A percentile compares a stretch with the other conserved stretches of the same genome.
phyloP scores from a whole-genome alignment of 2,113 vertebrate species.

The Athene cunicularia region DNA sequence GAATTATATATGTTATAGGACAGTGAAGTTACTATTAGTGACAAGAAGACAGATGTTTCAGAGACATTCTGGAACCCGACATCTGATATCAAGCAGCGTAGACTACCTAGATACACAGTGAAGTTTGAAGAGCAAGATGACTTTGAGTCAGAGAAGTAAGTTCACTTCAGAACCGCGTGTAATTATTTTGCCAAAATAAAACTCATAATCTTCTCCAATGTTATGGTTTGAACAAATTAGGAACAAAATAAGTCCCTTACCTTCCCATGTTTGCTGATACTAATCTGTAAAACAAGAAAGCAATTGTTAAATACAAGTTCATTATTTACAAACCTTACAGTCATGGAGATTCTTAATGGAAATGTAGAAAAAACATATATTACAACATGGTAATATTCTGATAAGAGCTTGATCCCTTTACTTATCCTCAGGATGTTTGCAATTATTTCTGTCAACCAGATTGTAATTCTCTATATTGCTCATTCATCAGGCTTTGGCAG shows the following conservation, averaged over 20 bases:
- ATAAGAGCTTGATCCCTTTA: background rate
- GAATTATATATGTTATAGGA: constrained; percentile 80
- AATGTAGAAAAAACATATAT: background rate
- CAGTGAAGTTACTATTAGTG: constrained; percentile 94
- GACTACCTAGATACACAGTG: constrained; percentile 90
- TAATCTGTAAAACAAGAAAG: background rate
- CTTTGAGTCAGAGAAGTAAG: constrained; percentile 92
- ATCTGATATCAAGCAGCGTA: constrained; percentile 86
- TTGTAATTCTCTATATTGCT: background rate
- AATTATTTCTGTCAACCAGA: background rate
- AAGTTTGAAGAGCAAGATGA: constrained; percentile 92
- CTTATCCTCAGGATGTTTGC: background rate
- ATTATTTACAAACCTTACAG: background rate
- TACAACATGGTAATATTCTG: background rate
- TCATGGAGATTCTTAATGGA: background rate
- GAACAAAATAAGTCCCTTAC: background rate
- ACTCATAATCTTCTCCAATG: background rate
- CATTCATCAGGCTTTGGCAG: constrained; percentile 90
- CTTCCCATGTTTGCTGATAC: background rate
- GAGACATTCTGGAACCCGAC: constrained; percentile 96
- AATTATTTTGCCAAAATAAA: background rate
- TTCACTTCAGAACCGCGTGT: background rate
- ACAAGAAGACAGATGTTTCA: constrained; percentile 90
- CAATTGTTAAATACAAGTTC: background rate
- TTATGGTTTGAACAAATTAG: background rate